Evolutionary conservation across 2,113 vertebrate species (phyloP), one percentile per base, ranked within the genome.

Genomic region (Pogona vitticeps): DNA sequence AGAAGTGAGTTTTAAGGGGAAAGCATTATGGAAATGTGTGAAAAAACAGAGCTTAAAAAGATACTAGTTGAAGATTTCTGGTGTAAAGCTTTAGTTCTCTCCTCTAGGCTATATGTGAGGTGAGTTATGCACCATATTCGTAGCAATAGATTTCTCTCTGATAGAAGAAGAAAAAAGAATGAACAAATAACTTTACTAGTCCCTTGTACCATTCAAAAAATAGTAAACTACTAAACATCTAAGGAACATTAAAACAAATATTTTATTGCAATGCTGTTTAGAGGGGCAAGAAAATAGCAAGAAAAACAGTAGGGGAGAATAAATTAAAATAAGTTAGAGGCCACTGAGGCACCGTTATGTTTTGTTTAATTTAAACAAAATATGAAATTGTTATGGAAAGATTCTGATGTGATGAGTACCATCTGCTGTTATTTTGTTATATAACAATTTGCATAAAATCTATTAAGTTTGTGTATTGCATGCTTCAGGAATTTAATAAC

Each of bases 401-500:
- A 94, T 94, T 96, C 86, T 92, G 86, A 92, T 92, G 40, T 94
- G 92, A 95, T 95, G 92, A 94, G 76, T 92, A 96, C 94, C 96
- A 96, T 96, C 95, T 97, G 96, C 86, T 95, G 88, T 91, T 95
- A 95, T 95, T 95, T 96, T 95, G 92, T 94, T 95, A 93, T 93
- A 91, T 95, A 95, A 97, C n/a, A 75, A 96, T 96, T 97, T 97
- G 96, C 95, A 97, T 97, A 96, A 97, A 97, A 94, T 95, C 95
- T 95, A 97, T 97, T 96, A 96, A 95, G 90, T 93, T 95, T 33
- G 13, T 94, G 86, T 95, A 95, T 92, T 92, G 88, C 92, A 96
- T 92, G 93, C 91, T 96, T 94, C 92, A 94, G 70, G 73, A 96
- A 95, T 95, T 96, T 96, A 97, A 96, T 96, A 95, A 94, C 85